Evolutionary conservation across 2,888 invertebrate species (phyloP).

Genomic region (Epistrophella euchroma): DNA sequence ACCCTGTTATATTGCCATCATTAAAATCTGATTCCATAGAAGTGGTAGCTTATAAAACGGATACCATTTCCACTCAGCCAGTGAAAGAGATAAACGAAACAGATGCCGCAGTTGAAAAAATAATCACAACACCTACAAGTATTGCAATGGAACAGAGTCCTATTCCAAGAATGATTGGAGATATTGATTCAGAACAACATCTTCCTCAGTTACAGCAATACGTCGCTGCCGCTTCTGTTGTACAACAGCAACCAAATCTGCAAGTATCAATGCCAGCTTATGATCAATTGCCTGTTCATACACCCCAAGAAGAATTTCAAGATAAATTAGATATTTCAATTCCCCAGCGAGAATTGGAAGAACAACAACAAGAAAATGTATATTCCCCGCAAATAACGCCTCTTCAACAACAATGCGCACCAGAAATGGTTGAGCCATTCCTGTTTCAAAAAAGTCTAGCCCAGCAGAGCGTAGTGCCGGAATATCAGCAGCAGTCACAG

Average conservation of each 20-base stretch:
- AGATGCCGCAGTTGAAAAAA: slow-evolving; percentile 11
- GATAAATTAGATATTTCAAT: background rate
- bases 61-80: background rate
- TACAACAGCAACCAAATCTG: background rate
- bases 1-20: slow-evolving; percentile 87
- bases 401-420: slow-evolving; percentile 13
- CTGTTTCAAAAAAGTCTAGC: background rate
- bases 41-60: slow-evolving; percentile 71
- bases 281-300: background rate
- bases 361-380: background rate
- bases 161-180: background rate
- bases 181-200: slow-evolving; percentile 13
- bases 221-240: background rate
- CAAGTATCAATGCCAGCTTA: slow-evolving; percentile 10
- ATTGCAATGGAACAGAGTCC: slow-evolving; percentile 3
- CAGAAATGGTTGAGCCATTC: slow-evolving; percentile 15
- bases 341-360: background rate
- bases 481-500: slow-evolving; percentile 39
- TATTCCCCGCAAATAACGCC: background rate
- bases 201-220: slow-evolving; percentile 6
- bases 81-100: slow-evolving; percentile 26
- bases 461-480: slow-evolving; percentile 46
- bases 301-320: background rate
- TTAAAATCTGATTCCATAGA: slow-evolving; percentile 81
- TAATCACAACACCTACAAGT: background rate